These are phyloP conservation scores for Tetramorium simillimum DNA, from an alignment of 1,140 invertebrate genomes.

Conservation along the genomic window DNA sequence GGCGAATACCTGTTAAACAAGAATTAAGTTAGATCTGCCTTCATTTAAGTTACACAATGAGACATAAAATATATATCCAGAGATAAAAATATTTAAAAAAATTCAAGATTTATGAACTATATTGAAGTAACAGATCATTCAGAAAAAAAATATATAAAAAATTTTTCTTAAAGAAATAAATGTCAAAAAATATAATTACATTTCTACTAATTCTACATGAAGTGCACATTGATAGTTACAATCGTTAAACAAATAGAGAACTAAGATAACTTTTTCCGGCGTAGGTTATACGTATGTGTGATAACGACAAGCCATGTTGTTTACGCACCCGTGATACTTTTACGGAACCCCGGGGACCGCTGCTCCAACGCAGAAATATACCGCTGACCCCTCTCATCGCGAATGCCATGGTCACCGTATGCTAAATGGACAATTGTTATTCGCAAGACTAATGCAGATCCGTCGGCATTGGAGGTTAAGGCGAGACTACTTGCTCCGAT, in stretches of 20 bases:
- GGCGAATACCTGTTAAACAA: conserved; percentile 72
- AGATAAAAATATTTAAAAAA: background rate
- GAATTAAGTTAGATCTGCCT: background rate
- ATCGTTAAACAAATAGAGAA: background rate
- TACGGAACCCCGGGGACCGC: conserved; percentile 22
- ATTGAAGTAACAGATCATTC: background rate
- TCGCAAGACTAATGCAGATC: conserved; percentile 26
- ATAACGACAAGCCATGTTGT: background rate
- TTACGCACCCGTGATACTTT: conserved; percentile 65
- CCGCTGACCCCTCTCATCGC: conserved; percentile 57
- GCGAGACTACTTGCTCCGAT: background rate
- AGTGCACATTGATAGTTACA: background rate
- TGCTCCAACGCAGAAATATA: conserved; percentile 62
- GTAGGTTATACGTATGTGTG: background rate
- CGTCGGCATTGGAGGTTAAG: background rate
- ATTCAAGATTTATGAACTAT: background rate
- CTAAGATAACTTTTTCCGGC: background rate
- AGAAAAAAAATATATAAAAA: no score
- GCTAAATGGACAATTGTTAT: conserved; percentile 35
- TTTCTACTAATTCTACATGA: background rate
- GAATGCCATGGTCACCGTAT: conserved; percentile 70
- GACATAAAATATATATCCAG: background rate
- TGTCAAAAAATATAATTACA: background rate
- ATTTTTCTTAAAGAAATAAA: background rate
- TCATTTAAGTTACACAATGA: background rate